Base-by-base conservation (phyloP, 2,888 invertebrate genomes). In the Leptarthrus brevirostris region DNA sequence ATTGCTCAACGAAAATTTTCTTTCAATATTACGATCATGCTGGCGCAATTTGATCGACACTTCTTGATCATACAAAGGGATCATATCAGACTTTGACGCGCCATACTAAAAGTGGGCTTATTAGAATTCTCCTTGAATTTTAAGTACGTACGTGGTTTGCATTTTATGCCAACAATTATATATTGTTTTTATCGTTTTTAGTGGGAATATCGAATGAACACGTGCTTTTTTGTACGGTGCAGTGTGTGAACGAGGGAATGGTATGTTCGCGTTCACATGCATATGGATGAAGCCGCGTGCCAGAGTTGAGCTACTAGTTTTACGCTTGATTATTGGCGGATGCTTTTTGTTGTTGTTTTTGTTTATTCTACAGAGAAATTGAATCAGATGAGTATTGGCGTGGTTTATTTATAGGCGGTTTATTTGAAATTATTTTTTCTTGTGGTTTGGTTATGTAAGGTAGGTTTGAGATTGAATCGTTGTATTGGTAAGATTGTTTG, bases 241-340 rank as follows among this genome's bases (percentile, higher is more conserved):
- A 53, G n/a, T 54, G 10, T n/a, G 24, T 40, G 22, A 30, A 69
- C 22, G 26, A 24, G 47, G 64, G 20, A 40, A 40, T 40, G 40
- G 3, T 69, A 52, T 12, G 20, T 18, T 8, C 30, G 10, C 12
- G 69, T 34, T 47, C 52, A 24, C 54, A 54, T 71, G 54, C 54
- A 71, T 71, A 71, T 75, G 40, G 22, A 69, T 49, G 69, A 76
- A 71, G 73, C 74, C 70, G 77, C 76, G 73, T 77, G 72, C 73
- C 73, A 71, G 75, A 22, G 73, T 54, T 72, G 75, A 72, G 81
- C 83, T 83, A 82, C 83, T 80, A 80, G 84, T 82, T 80, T 83
- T 83, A 83, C 83, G 83, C 83, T 79, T 79, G 82, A 80, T 81
- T 82, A 83, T 83, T 83, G 83, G 84, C 79, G 78, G 66, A 64